phyloP scores from a whole-genome alignment of 2,797 vertebrate species.

The Phataginus tetradactyla region DNA sequence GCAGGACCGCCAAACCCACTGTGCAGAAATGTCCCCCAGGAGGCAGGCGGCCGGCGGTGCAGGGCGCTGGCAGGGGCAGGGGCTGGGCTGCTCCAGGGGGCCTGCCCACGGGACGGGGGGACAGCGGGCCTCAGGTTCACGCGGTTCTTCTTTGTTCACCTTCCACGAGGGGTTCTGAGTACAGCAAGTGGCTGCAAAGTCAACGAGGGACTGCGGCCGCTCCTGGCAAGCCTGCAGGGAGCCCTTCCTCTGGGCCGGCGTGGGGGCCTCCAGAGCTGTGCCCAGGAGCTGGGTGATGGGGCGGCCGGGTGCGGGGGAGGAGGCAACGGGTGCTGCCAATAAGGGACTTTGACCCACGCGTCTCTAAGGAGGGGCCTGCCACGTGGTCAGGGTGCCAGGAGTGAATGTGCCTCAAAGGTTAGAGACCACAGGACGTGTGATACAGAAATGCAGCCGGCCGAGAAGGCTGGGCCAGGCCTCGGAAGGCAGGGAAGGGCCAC shows the following conservation, averaged over 20 bases:
- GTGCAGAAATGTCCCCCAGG: slow-evolving; percentile 79
- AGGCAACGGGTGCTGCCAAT: slow-evolving; percentile 64
- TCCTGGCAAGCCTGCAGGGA: neutral
- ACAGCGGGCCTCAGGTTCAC: slow-evolving; percentile 20
- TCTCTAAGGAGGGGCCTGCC: slow-evolving; percentile 81
- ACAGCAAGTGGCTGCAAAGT: too few relatives aligned
- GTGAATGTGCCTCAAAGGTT: slow-evolving; percentile 89
- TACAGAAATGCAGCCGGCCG: slow-evolving; percentile 85
- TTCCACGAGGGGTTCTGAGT: neutral
- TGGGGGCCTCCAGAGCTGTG: neutral
- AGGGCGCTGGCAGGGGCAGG: neutral
- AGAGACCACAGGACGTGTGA: slow-evolving; percentile 85
- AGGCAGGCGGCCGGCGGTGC: neutral
- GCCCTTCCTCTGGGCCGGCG: neutral
- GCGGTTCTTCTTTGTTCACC: neutral
- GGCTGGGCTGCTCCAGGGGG: neutral
- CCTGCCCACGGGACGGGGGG: neutral
- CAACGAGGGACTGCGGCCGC: accelerated
- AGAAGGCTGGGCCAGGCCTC: slow-evolving; percentile 84
- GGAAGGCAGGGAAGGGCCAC: slow-evolving; percentile 79
- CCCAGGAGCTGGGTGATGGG: neutral
- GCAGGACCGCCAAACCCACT: slow-evolving; percentile 77
- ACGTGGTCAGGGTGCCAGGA: slow-evolving; percentile 85
- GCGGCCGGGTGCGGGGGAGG: neutral
- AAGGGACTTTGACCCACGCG: slow-evolving; percentile 79